phyloP scores from a whole-genome alignment of 2,797 vertebrate genomes.

The Alcedo atthis region DNA sequence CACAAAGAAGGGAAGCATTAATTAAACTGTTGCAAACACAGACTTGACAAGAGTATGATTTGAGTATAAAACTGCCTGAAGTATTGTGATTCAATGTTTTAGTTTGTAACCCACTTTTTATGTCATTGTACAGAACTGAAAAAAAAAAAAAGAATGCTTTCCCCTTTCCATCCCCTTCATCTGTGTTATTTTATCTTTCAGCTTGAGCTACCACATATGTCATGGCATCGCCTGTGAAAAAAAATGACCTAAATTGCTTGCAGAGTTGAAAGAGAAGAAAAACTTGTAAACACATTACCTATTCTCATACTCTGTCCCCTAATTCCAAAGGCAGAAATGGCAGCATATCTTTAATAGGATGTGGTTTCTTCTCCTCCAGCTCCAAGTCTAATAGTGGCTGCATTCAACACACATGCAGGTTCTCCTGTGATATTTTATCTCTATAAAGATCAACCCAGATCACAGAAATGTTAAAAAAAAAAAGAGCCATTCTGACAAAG shows the following conservation, averaged over 20 bases:
- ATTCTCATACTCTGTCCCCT: slow-evolving; percentile 4
- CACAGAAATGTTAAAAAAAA: neutral
- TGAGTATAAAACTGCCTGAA: slow-evolving; percentile 76
- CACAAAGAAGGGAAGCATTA: slow-evolving; percentile 70
- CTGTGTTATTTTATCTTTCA: slow-evolving; percentile 62
- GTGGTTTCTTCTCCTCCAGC: neutral
- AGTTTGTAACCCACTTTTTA: slow-evolving; percentile 64
- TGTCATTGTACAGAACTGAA: slow-evolving; percentile 63
- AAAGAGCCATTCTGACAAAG: neutral
- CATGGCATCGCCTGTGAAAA: slow-evolving; percentile 2
- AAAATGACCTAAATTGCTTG: slow-evolving; percentile 54
- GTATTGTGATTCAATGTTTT: slow-evolving; percentile 78
- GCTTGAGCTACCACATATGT: slow-evolving; percentile 18
- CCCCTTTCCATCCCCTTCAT: slow-evolving; percentile 19
- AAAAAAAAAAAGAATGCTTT: neutral
- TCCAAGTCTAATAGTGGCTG: neutral
- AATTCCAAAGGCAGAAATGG: neutral
- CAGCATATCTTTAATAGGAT: neutral
- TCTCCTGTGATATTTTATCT: neutral
- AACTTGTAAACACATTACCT: slow-evolving; percentile 59
- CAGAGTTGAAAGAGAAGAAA: slow-evolving; percentile 54
- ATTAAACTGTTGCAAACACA: slow-evolving; percentile 76
- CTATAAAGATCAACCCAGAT: neutral
- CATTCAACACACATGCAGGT: neutral
- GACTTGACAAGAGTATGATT: slow-evolving; percentile 76